Base-by-base conservation (phyloP, 2,113 vertebrate genomes). In the Megalops atlanticus region DNA sequence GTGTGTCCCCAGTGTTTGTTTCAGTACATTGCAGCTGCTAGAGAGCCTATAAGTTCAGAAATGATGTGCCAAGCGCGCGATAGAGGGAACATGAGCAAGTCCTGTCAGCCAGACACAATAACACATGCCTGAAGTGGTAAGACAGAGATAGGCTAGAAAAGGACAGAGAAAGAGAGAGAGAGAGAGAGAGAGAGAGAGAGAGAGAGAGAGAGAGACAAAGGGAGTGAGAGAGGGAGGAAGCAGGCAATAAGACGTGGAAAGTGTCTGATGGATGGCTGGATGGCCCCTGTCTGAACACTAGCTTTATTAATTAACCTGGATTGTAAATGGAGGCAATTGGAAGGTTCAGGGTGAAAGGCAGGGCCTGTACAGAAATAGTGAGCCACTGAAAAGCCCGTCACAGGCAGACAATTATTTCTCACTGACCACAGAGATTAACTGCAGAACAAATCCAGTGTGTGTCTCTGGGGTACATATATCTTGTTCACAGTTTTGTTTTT, bases 261-360 rank as follows among this genome's bases (percentile, higher is more conserved):
- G 47, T 38, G 21, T n/a, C 16, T 36, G 3, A 71, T 16, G 69
- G 58, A 71, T 71, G 3, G 35, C 24, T 39, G 16, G 49, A 36
- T 58, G 47, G 21, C 47, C 47, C 38, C 76, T 24, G 21, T 38
- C 76, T 16, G 27, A 58, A 54, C 21, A 54, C 76, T 35, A 58
- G 47, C 35, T 4, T 38, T 58, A 77, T 77, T 77, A 77, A 77
- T 77, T 58, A 77, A 52, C 27, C 45, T 36, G 27, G 75, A 31
- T 49, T 21, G 47, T 77, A 77, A 54, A 64, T n/a, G 2, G 16
- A 18, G 49, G 76, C 21, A 77, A 77, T 52, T 49, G 31, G 74
- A 27, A 45, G 49, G 74, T 33, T 43, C 43, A 33, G 43, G 45
- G 45, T 45, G 45, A 35, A 64, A 64, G 58, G 27, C 58, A 64